These are phyloP conservation scores for Aethina tumida DNA, from an alignment of 1,140 invertebrate species.

Conservation along the genomic window DNA sequence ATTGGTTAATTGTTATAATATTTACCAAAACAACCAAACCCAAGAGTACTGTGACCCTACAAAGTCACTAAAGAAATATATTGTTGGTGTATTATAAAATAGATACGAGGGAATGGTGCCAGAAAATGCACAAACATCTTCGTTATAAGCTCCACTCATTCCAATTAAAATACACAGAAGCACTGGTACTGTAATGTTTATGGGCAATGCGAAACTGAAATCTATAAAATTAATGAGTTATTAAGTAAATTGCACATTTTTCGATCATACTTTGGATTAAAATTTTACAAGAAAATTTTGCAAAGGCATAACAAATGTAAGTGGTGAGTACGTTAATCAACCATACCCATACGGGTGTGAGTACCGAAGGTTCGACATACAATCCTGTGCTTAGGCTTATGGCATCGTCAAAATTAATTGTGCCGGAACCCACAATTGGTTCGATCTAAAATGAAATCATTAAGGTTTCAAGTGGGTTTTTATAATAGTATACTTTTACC, in stretches of 20 bases:
- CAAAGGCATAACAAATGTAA: conserved; percentile 60
- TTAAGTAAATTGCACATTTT: background rate
- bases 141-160: conserved; percentile 47
- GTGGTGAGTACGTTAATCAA: conserved; percentile 52
- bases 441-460: conserved; percentile 10
- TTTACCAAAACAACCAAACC: conserved; percentile 58
- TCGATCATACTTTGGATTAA: conserved; percentile 54
- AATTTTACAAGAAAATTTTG: conserved; percentile 75
- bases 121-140: conserved; percentile 53
- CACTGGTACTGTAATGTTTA: conserved; percentile 59
- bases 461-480: background rate
- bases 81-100: conserved; percentile 51
- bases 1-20: conserved; percentile 58
- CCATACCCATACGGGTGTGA: conserved; percentile 45
- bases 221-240: conserved; percentile 5
- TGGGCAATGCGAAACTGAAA: conserved; percentile 69
- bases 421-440: conserved; percentile 16
- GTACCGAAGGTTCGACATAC: conserved; percentile 30
- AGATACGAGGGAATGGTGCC: conserved; percentile 53
- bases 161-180: conserved; percentile 53
- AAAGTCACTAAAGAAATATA: conserved; percentile 46
- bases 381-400: conserved; percentile 28
- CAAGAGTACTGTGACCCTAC: conserved; percentile 51
- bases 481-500: conserved; percentile 31
- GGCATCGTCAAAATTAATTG: conserved; percentile 27